phyloP scores from a whole-genome alignment of 2,113 vertebrate genomes.

The Scophthalmus maximus region DNA sequence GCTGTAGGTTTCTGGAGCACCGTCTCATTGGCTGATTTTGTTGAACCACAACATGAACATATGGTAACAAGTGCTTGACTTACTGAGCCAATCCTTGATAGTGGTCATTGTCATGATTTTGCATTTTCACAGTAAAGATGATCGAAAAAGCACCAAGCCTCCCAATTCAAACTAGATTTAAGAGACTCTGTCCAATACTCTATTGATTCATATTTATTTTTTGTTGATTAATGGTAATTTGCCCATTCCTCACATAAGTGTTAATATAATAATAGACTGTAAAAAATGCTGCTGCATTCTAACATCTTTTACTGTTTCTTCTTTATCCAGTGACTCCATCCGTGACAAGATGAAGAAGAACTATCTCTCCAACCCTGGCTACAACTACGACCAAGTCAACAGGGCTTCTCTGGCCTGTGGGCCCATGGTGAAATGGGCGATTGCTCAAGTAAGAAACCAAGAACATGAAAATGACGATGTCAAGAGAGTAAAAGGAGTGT shows the following conservation, averaged over 20 bases:
- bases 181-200: not conserved
- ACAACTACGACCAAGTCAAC: constrained; percentile 98
- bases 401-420: constrained; percentile 96
- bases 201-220: not conserved
- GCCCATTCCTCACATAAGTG: not conserved
- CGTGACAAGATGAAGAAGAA: constrained; percentile 99
- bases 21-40: not conserved
- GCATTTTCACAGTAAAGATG: constrained; percentile 2
- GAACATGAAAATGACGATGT: not conserved
- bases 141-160: not conserved
- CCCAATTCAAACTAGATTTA: not conserved
- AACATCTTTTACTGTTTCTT: constrained; percentile 5
- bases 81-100: not conserved
- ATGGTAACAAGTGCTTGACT: constrained; percentile 15
- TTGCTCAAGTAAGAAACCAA: constrained; percentile 89
- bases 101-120: constrained; percentile 16
- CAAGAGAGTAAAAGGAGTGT: not conserved
- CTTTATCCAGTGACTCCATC: constrained; percentile 89
- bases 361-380: constrained; percentile 97
- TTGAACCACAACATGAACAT: constrained; percentile 39
- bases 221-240: constrained; percentile 20
- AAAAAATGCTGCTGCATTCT: constrained; percentile 3
- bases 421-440: constrained; percentile 99
- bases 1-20: constrained; percentile 14
- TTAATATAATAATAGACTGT: not conserved